Base-by-base conservation (phyloP, 2,888 invertebrate species). In the Plebejus argus region DNA sequence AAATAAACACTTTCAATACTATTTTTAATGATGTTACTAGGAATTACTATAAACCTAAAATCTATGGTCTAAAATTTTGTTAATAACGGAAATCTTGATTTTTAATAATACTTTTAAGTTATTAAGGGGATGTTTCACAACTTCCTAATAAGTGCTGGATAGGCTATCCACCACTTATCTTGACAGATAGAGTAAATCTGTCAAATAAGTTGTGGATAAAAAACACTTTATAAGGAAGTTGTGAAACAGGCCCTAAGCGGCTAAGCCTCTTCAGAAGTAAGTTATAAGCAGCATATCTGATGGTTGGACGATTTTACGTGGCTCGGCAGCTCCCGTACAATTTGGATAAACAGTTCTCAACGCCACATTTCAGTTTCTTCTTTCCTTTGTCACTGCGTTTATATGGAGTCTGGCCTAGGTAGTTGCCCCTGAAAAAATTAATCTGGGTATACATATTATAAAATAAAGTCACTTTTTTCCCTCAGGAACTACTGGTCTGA, bases 371-470 rank as follows among this genome's bases (percentile, higher is more conserved):
- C n/a, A 91, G 80, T 4, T 80, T 72, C 5, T 82, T 78, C 53
- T 83, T 84, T 2, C 83, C 79, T 0, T 71, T 61, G 3, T 82
- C 83, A 0, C 79, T 78, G 0, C 81, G 79, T 35, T 82, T 82
- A 79, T 91, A 91, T 0, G 91, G 91, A n/a, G 79, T 79, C 76
- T 84, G 76, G 1, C 85, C 85, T 1, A 89, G 56, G 74, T 81
- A 83, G 80, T 91, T 91, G 7, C 91, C 91, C 15, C 91, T 91
- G 87, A 28, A 81, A 78, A 80, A 76, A n/a, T n/a, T n/a, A n/a
- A n/a, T n/a, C n/a, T n/a, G n/a, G n/a, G n/a, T n/a, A n/a, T n/a
- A n/a, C n/a, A n/a, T n/a, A n/a, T n/a, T n/a, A n/a, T n/a, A n/a
- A n/a, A n/a, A n/a, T n/a, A n/a, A n/a, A n/a, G n/a, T n/a, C n/a